Evolutionary conservation across 1,140 invertebrate species (phyloP).

Genomic region (Solen grandis): DNA sequence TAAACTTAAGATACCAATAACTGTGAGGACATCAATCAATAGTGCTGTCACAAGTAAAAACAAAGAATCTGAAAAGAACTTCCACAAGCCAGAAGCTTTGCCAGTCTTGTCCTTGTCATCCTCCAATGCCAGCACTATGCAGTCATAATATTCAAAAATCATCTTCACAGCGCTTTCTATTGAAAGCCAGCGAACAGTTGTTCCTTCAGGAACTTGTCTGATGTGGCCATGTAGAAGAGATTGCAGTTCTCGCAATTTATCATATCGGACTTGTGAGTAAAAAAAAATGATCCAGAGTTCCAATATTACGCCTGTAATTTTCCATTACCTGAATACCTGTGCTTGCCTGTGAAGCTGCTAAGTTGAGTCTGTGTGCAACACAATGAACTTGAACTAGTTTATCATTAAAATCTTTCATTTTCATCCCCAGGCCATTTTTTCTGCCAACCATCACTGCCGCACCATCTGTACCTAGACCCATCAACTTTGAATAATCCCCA

Average conservation of each 20-base stretch:
- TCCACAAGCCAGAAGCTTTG: background rate
- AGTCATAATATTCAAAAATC: background rate
- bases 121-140: background rate
- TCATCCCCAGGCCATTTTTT: background rate
- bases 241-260: conserved; percentile 2
- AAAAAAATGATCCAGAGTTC: background rate
- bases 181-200: conserved; percentile 1
- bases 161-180: conserved; percentile 20
- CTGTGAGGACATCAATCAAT: background rate
- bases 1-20: background rate
- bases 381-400: conserved; percentile 5
- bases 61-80: background rate
- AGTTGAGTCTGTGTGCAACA: too few relatives aligned
- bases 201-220: background rate
- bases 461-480: conserved; percentile 4
- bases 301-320: background rate
- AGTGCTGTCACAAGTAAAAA: too few relatives aligned
- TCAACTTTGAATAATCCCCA: background rate
- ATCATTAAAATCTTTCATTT: background rate
- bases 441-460: background rate
- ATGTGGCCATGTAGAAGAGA: background rate
- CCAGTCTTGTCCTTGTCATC: background rate
- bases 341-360: conserved; percentile 2
- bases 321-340: background rate
- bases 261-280: background rate